These are phyloP conservation scores for Blastobasis lacticolella DNA, from an alignment of 2,888 invertebrate species.

Conservation along the genomic window DNA sequence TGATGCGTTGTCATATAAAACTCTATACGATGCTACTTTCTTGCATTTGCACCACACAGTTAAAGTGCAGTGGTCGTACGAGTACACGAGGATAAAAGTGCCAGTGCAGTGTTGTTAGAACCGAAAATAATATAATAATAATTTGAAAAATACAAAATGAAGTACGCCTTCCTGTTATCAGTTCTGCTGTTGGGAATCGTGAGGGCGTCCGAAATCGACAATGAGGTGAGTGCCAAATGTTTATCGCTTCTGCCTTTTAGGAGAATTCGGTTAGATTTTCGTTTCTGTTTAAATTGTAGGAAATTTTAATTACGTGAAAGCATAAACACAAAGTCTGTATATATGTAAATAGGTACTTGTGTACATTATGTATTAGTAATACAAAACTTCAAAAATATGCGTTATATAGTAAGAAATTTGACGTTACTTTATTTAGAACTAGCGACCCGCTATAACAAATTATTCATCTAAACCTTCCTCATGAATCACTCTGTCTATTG, in stretches of 20 bases:
- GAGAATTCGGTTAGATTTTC: neutral
- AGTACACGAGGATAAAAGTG: slow-evolving; percentile 20
- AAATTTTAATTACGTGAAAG: neutral
- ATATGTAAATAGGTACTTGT: neutral
- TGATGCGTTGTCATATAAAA: slow-evolving; percentile 55
- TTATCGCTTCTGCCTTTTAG: neutral
- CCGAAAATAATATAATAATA: neutral
- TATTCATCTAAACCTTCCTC: too few species aligned
- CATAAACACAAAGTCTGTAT: neutral
- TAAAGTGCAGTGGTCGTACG: slow-evolving; percentile 22
- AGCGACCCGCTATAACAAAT: too few species aligned
- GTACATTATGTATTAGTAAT: too few species aligned
- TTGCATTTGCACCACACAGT: slow-evolving; percentile 51
- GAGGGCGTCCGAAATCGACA: slow-evolving; percentile 49
- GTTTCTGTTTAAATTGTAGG: neutral
- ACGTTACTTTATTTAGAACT: too few species aligned
- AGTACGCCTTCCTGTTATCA: slow-evolving; percentile 44
- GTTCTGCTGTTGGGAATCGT: slow-evolving; percentile 58
- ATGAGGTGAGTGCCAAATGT: slow-evolving; percentile 36
- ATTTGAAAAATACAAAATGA: slow-evolving; percentile 38
- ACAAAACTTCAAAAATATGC: too few species aligned
- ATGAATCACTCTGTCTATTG: too few species aligned
- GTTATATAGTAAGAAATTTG: too few species aligned
- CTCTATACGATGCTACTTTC: slow-evolving; percentile 34
- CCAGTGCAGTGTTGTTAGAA: slow-evolving; percentile 49